Evolutionary conservation across 2,113 vertebrate species (phyloP).

Genomic region (Halichoeres trimaculatus): DNA sequence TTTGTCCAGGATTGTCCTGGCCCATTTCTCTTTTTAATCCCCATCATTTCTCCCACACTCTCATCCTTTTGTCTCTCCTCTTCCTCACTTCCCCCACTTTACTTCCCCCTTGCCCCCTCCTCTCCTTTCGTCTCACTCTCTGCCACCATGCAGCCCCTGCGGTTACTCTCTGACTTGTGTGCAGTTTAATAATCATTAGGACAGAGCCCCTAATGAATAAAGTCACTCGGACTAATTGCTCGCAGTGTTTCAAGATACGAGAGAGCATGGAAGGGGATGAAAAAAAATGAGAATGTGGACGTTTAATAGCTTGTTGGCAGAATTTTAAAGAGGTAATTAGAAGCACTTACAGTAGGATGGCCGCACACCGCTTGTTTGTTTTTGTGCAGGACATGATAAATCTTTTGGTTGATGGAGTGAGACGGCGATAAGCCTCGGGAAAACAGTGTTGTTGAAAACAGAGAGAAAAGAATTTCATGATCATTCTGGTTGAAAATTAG

Average conservation of each 20-base stretch:
- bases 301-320: conserved; percentile 72
- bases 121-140: conserved; percentile 20
- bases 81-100: conserved; percentile 20
- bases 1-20: conserved; percentile 48
- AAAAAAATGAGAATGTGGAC: conserved; percentile 66
- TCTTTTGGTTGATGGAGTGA: conserved; percentile 66
- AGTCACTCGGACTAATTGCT: conserved; percentile 83
- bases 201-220: conserved; percentile 80
- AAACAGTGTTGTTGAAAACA: conserved; percentile 21
- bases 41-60: conserved; percentile 66
- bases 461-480: conserved; percentile 53
- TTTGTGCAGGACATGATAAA: conserved; percentile 73
- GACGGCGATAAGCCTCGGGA: conserved; percentile 40
- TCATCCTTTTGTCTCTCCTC: conserved; percentile 54
- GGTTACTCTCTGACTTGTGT: conserved; percentile 75
- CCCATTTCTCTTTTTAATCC: conserved; percentile 62
- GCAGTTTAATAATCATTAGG: conserved; percentile 83
- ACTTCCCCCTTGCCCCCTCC: conserved; percentile 7
- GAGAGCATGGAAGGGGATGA: conserved; percentile 44
- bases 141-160: conserved; percentile 50
- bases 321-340: conserved; percentile 82
- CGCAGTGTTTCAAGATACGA: conserved; percentile 76
- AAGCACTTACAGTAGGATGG: conserved; percentile 70
- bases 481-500: conserved; percentile 59
- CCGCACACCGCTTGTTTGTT: conserved; percentile 71